These are phyloP conservation scores for Saccostrea echinata DNA, from an alignment of 1,140 invertebrate genomes.

Conservation along the genomic window DNA sequence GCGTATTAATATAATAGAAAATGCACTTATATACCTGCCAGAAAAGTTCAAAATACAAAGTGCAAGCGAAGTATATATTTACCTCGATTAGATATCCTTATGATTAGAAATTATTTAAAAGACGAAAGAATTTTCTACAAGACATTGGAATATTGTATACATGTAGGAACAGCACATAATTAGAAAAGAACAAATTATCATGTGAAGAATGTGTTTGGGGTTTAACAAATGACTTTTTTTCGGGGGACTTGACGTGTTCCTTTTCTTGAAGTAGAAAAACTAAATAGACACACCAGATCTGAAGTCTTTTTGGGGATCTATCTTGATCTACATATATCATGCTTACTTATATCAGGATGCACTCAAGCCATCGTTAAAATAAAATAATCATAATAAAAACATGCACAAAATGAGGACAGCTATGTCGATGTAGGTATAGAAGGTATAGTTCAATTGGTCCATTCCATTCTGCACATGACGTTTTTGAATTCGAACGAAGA, in stretches of 20 bases:
- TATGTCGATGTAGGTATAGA: neutral
- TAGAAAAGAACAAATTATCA: too few species aligned
- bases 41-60: too few species aligned
- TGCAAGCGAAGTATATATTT: too few species aligned
- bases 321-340: neutral
- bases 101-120: too few species aligned
- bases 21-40: too few species aligned
- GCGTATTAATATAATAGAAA: neutral
- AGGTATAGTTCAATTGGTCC: too few species aligned
- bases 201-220: neutral
- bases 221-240: conserved; percentile 1
- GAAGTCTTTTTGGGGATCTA: neutral
- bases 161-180: too few species aligned
- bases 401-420: neutral
- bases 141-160: too few species aligned
- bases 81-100: too few species aligned
- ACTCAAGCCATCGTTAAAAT: neutral
- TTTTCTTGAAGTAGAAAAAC: neutral
- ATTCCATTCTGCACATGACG: too few species aligned
- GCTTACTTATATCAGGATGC: neutral
- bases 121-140: too few species aligned
- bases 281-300: neutral
- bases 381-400: neutral
- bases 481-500: too few species aligned
- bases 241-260: neutral